phyloP scores from a whole-genome alignment of 1,140 invertebrate species.

The Drosophila albomicans region DNA sequence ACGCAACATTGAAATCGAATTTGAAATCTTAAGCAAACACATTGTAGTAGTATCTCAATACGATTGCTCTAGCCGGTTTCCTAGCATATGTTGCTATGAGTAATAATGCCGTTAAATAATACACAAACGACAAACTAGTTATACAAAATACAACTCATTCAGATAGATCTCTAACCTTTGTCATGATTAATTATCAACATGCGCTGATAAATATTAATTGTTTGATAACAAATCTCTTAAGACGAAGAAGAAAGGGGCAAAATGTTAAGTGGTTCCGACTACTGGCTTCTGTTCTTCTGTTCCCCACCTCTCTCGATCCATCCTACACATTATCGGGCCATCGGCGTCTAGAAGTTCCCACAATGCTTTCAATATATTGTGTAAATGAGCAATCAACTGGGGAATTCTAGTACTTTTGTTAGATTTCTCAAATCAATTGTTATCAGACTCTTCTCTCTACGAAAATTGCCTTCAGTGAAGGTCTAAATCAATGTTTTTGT shows the following conservation, averaged over 20 bases:
- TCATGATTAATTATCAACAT: neutral
- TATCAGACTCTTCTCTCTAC: too few relatives aligned
- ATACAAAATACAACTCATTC: neutral
- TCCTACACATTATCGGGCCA: neutral
- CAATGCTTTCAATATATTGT: neutral
- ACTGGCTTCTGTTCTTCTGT: neutral
- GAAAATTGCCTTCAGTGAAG: too few relatives aligned
- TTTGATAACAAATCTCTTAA: neutral
- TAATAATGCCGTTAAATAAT: too few relatives aligned
- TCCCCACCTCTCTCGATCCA: too few relatives aligned
- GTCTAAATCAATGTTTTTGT: too few relatives aligned
- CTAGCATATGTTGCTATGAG: too few relatives aligned
- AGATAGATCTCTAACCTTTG: neutral
- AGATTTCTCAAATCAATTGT: too few relatives aligned
- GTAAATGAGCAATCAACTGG: neutral
- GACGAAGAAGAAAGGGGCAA: neutral
- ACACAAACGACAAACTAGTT: neutral
- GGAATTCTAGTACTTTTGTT: too few relatives aligned
- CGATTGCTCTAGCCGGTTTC: neutral
- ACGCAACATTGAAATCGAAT: neutral
- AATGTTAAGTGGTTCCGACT: neutral
- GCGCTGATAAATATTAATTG: constrained; percentile 9
- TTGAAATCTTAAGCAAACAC: too few relatives aligned
- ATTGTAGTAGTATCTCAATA: too few relatives aligned
- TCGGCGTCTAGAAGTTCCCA: neutral